These are phyloP conservation scores for Herminia tarsipennalis DNA, from an alignment of 2,888 invertebrate genomes.

Conservation along the genomic window DNA sequence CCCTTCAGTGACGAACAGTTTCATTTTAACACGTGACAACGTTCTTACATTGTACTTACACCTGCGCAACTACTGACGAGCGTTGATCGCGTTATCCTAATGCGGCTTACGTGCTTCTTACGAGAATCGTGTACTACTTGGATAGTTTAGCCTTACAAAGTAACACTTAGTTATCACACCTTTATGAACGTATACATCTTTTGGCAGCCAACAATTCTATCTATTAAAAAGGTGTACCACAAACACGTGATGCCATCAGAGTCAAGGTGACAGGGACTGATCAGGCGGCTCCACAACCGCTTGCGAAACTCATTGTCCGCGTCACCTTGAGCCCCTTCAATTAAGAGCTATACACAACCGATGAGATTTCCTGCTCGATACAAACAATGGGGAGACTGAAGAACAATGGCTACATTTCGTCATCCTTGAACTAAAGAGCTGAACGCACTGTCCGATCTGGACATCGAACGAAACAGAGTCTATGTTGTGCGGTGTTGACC, in stretches of 20 bases:
- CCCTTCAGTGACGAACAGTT: too few species aligned
- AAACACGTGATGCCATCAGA: neutral
- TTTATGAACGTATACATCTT: too few species aligned
- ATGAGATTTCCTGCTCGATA: slow-evolving; percentile 12
- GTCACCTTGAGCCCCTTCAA: slow-evolving; percentile 11
- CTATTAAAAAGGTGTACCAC: too few species aligned
- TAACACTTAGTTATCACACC: too few species aligned
- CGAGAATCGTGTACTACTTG: neutral
- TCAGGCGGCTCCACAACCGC: neutral
- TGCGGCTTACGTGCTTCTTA: neutral
- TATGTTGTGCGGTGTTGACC: neutral
- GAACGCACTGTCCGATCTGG: neutral
- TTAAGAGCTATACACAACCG: slow-evolving; percentile 4
- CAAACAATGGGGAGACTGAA: slow-evolving; percentile 4
- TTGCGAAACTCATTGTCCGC: slow-evolving; percentile 12
- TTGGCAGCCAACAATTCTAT: too few species aligned
- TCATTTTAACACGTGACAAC: neutral
- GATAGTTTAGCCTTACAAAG: too few species aligned
- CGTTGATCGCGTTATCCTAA: neutral
- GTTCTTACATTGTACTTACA: neutral
- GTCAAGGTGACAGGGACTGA: slow-evolving; percentile 4
- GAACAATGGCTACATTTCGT: neutral
- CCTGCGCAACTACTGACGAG: neutral
- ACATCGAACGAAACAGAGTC: neutral
- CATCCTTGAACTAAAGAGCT: slow-evolving; percentile 1